These are phyloP conservation scores for Sparidentex hasta DNA, from an alignment of 2,797 vertebrate genomes.

Conservation along the genomic window DNA sequence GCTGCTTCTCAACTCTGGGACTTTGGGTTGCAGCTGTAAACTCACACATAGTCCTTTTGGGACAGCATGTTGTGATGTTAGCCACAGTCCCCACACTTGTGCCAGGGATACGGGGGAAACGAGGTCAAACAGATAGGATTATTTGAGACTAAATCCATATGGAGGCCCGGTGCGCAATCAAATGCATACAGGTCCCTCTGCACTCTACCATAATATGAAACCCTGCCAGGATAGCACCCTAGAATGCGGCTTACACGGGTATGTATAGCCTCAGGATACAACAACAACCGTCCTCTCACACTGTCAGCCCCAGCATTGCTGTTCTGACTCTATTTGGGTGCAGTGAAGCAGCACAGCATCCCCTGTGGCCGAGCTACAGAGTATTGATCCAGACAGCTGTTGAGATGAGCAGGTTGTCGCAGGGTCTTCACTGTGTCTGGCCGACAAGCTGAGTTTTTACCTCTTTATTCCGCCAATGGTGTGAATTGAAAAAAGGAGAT, in stretches of 20 bases:
- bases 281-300: conserved; percentile 14
- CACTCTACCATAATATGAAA: conserved; percentile 14
- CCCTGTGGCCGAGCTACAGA: conserved; percentile 28
- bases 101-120: conserved; percentile 39
- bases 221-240: conserved; percentile 19
- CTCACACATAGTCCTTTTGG: conserved; percentile 48
- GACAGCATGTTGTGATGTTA: conserved; percentile 32
- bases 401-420: conserved; percentile 52
- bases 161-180: conserved; percentile 23
- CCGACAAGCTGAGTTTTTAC: conserved; percentile 25
- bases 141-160: conserved; percentile 28
- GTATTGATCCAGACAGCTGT: conserved; percentile 64
- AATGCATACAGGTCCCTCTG: conserved; percentile 8
- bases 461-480: conserved; percentile 10
- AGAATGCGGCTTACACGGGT: conserved; percentile 22
- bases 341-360: conserved; percentile 35
- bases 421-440: conserved; percentile 28
- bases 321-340: conserved; percentile 31
- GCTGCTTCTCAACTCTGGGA: conserved; percentile 39
- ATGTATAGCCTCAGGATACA: conserved; percentile 51
- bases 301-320: conserved; percentile 11
- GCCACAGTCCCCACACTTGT: conserved; percentile 14
- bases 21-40: conserved; percentile 58
- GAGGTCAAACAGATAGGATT: conserved; percentile 51
- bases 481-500: conserved; percentile 15